Base-by-base conservation (phyloP, 2,888 invertebrate genomes). In the Eremobia ochroleuca region DNA sequence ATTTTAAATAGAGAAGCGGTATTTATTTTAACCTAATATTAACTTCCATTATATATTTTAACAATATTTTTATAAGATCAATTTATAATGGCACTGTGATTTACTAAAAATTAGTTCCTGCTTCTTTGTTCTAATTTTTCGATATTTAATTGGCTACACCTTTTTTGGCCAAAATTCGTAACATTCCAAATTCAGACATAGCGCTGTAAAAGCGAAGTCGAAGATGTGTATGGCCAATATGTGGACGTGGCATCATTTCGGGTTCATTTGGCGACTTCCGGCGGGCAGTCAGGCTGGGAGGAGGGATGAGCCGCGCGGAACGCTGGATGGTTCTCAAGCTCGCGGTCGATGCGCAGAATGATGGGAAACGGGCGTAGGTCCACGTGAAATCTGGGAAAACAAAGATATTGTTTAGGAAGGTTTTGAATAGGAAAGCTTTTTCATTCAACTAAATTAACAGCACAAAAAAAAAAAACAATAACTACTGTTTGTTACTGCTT, bases 281-380 rank as follows among this genome's bases (percentile, higher is more conserved):
- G 98, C 64, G 99, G 99, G 94, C 99, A 99, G 97, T 99, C 99
- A 6, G 99, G 99, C 97, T 99, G 99, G 91, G 98, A 98, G 86
- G 98, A 98, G 61, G 99, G 99, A 97, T 99, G 99, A 61, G 99
- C 99, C 46, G 98, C 98, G 84, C 98, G 97, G 96, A 99, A 99
- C 8, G 99, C 99, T 28, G 99, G 99, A 93, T 99, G 98, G 92
- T 98, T 98, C 93, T 98, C 98, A 85, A 99, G 96, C 91, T 98
- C 98, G 71, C 98, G 97, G 94, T 99, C 98, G 79, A 99, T 98
- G 91, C 99, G 97, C 76, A 98, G 96, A 88, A 99, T 99, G 73
- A 98, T 98, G 6, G 99, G 99, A 94, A 98, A 99, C 1, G 98
- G 98, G 83, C 98, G 97, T 87, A 99, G 96, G 93, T 99, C 99